A percentile compares a stretch with the other conserved stretches of the same genome.
These are phyloP conservation scores for Calephelis nemesis DNA, from an alignment of 1,140 invertebrate genomes.

Conservation along the genomic window DNA sequence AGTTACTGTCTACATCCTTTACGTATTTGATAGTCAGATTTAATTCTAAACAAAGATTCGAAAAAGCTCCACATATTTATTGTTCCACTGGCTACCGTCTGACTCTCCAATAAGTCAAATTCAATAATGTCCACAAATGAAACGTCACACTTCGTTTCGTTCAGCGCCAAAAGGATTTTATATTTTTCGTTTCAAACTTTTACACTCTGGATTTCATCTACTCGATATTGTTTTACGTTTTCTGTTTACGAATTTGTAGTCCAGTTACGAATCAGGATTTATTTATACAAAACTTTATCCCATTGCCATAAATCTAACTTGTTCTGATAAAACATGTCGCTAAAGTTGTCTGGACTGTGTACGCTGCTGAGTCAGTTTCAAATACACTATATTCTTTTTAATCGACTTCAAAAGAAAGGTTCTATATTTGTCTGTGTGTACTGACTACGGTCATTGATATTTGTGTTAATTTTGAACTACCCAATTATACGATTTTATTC, in stretches of 20 bases:
- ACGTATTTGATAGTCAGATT: no score
- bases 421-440: no score
- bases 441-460: no score
- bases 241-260: constrained; percentile 16
- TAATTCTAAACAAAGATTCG: no score
- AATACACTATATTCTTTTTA: neutral
- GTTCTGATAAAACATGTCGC: neutral
- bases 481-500: no score
- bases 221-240: constrained; percentile 14
- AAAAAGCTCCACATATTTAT: constrained; percentile 26
- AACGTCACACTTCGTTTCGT: constrained; percentile 45
- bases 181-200: constrained; percentile 22
- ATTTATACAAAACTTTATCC: constrained; percentile 5
- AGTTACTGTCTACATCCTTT: no score
- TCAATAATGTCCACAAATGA: constrained; percentile 63
- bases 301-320: constrained; percentile 1
- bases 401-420: neutral
- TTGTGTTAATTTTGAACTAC: no score
- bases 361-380: neutral
- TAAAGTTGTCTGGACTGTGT: neutral
- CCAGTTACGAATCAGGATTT: constrained; percentile 15
- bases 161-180: constrained; percentile 19
- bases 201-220: constrained; percentile 15
- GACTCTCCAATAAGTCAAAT: constrained; percentile 54
- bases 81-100: constrained; percentile 34